These are phyloP conservation scores for Tachina lurida DNA, from an alignment of 2,888 invertebrate genomes.

Conservation along the genomic window DNA sequence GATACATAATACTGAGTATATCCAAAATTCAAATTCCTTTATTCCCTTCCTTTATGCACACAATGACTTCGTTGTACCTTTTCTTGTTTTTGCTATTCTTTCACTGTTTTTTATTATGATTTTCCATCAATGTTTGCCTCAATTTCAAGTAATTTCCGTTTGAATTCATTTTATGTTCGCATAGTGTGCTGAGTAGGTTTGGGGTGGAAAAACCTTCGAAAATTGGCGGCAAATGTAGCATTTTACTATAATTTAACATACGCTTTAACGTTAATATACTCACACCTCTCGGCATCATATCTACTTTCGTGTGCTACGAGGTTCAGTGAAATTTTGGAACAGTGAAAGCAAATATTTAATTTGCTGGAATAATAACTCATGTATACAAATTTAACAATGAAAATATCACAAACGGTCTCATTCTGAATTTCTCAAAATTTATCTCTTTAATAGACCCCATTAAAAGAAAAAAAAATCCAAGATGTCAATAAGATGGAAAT, in stretches of 20 bases:
- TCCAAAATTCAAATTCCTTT: conserved; percentile 39
- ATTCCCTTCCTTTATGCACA: background rate
- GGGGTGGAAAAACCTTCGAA: conserved; percentile 36
- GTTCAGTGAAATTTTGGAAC: conserved; percentile 11
- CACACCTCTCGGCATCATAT: conserved; percentile 9
- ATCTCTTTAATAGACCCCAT: no score
- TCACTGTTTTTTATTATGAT: conserved; percentile 40
- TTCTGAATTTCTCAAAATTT: no score
- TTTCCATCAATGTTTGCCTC: conserved; percentile 73
- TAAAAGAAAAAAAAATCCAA: no score
- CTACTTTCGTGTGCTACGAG: background rate
- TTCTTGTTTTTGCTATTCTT: background rate
- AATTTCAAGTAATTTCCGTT: conserved; percentile 79
- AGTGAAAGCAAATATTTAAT: background rate
- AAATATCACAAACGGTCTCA: no score
- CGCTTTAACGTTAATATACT: conserved; percentile 56
- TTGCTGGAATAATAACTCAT: no score
- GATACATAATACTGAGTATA: background rate
- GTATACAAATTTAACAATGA: no score
- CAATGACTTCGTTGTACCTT: conserved; percentile 26
- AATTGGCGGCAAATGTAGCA: conserved; percentile 74
- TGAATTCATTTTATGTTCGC: conserved; percentile 71
- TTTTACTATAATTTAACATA: conserved; percentile 70
- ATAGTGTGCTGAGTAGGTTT: background rate
- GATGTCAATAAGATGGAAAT: no score